Evolutionary conservation across 1,140 invertebrate species (phyloP), one percentile per base, ranked within the genome.

Genomic region (Frieseomelitta varia): DNA sequence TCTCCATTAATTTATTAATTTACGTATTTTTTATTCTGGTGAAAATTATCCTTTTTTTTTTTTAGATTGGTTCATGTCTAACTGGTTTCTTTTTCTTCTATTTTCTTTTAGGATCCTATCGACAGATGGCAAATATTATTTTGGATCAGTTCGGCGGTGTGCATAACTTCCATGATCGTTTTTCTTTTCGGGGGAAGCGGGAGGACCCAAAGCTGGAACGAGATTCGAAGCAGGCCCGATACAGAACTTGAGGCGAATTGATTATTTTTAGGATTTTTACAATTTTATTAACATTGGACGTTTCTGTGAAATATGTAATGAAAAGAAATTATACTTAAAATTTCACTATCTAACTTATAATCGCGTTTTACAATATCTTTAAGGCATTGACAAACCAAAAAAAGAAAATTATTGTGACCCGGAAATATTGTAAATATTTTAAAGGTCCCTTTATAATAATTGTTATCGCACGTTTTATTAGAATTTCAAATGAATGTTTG

Each of bases 111-210:
- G 96, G 95, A 95, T 93, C 95, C 95, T 8, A 89, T 96, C 17
- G 93, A 95, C 10, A 95, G 95, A 81, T 97, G 96, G 96, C 95
- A 95, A 87, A 94, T 92, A 11, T 94, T 97, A 0, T 97, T 97
- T 90, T 96, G 95, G 93, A 95, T 96, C 30, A 94, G 95, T 1
- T 95, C 95, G 4, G 93, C 79, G 0, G 93, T 96, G 0, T 96
- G 95, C 84, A 91, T 95, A 17, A 73, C 93, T 6, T 95, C 95
- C 58, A 95, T 95, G 85, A 58, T 96, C 0, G 67, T 96, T 11
- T 97, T 95, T 84, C 78, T 95, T 8, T 85, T 96, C 27, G 95
- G 95, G 58, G 95, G 95, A 61, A 94, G 92, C 51, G 95, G 91
- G 58, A 87, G 94, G 72, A 92, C 94, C 39, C 95, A 95, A 79